Conservation (phyloP, 1,140 invertebrate species). For the Babylonia areolata region DNA sequence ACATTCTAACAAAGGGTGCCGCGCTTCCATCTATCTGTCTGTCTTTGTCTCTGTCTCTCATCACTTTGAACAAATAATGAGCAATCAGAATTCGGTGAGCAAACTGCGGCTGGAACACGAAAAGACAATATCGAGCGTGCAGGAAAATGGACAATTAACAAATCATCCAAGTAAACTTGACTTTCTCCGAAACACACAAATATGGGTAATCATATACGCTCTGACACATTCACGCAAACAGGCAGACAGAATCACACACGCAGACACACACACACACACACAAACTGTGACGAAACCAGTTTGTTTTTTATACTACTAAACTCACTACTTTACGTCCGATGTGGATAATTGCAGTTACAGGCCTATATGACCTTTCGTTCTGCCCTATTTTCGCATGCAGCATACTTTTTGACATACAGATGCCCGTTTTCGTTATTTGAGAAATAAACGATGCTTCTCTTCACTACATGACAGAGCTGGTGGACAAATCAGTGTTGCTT, state of each 20-base stretch:
- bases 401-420: not conserved
- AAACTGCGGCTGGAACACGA: not conserved
- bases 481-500: not conserved
- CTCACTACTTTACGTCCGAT: not conserved
- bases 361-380: too few relatives aligned
- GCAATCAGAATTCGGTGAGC: too few relatives aligned
- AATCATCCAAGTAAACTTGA: not conserved
- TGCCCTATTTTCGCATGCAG: too few relatives aligned
- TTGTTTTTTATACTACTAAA: too few relatives aligned
- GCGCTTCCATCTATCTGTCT: not conserved
- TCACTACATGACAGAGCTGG: not conserved
- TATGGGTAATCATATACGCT: not conserved
- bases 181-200: not conserved
- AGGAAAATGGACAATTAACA: too few relatives aligned
- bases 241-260: slow-evolving; percentile 16
- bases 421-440: too few relatives aligned
- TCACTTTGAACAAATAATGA: not conserved
- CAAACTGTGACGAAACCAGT: too few relatives aligned
- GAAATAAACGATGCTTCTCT: too few relatives aligned
- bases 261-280: slow-evolving; percentile 16
- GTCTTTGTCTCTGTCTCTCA: not conserved
- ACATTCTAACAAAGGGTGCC: not conserved
- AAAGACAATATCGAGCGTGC: not conserved
- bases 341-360: too few relatives aligned
- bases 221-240: not conserved